Base-by-base conservation (phyloP, 1,140 invertebrate genomes). In the Eriosoma lanigerum region DNA sequence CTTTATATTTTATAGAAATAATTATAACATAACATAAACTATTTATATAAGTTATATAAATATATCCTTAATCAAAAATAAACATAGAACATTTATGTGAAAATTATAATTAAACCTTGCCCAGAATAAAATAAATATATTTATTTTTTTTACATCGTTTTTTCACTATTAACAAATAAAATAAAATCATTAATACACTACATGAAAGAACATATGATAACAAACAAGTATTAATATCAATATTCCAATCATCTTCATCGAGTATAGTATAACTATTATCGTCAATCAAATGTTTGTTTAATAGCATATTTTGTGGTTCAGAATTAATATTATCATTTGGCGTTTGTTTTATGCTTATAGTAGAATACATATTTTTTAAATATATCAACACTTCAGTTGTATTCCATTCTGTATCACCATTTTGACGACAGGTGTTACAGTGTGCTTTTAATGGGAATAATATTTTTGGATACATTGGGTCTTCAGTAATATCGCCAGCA, bases 401-500 rank as follows among this genome's bases (percentile, higher is more conserved):
- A 83, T 93, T 89, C 92, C 93, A 96, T 29, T 88, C 87, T 5
- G 86, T 87, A 80, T 89, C 81, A 10, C 81, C 86, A 3, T 84
- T 82, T 17, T 87, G 85, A 80, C 88, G 89, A 85, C 97, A 98
- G 17, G 87, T 84, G 0, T 90, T 87, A 86, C 96, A 98, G 76
- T 89, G 86, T 1, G 86, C 83, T 13, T 84, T 82, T 15, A 90
- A 87, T 1, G 98, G 98, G 86, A 97, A 99, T 84, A 96, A 93
- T 52, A 93, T 88, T 87, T 99, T 99, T 1, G 92, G 95, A 86
- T 93, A 91, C 76, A 88, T 83, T 0, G 96, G 96, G 88, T 99
- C 98, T 86, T 98, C 96, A 15, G 94, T 96, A 1, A 87, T 66
- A 85, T 98, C 94, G 0, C 94, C 93, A 46, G 92, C 89, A 19